Conservation (phyloP, 2,113 vertebrate genomes). For the Hippocampus comes region DNA sequence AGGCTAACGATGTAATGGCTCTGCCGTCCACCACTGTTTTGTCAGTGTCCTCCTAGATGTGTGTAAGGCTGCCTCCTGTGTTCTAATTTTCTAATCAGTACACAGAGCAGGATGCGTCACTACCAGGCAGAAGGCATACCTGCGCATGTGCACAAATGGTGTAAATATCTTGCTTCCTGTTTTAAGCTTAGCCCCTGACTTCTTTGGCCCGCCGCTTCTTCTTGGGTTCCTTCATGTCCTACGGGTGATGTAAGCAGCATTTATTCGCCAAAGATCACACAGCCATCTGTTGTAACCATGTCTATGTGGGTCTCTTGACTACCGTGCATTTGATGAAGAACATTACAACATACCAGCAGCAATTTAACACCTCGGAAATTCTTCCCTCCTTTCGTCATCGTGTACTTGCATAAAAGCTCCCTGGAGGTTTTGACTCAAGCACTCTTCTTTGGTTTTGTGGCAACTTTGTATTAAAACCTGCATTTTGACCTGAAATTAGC, state of each 20-base stretch:
- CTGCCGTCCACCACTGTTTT: slow-evolving; percentile 14
- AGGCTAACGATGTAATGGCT: slow-evolving; percentile 53
- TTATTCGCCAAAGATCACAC: slow-evolving; percentile 28
- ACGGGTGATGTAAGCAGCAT: slow-evolving; percentile 24
- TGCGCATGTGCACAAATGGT: slow-evolving; percentile 1
- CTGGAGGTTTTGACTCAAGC: background rate
- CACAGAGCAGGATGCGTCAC: background rate
- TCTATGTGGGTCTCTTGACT: slow-evolving; percentile 13
- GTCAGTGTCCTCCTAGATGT: background rate
- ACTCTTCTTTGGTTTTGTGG: background rate
- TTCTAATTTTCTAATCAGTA: slow-evolving; percentile 3
- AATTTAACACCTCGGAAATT: background rate
- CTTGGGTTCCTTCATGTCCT: slow-evolving; percentile 17
- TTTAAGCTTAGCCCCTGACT: slow-evolving; percentile 24
- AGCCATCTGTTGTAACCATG: slow-evolving; percentile 42
- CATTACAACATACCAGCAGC: background rate
- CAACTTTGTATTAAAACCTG: background rate
- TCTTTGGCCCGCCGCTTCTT: slow-evolving; percentile 7
- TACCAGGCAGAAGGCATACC: background rate
- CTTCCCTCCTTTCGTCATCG: background rate
- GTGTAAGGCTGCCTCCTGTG: slow-evolving; percentile 2
- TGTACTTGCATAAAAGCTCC: background rate
- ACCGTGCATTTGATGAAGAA: slow-evolving; percentile 21
- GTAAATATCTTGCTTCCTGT: slow-evolving; percentile 6
- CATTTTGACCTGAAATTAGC: too few species aligned